phyloP scores from a whole-genome alignment of 2,113 vertebrate species.

The Rhegmatorhina hoffmannsi region DNA sequence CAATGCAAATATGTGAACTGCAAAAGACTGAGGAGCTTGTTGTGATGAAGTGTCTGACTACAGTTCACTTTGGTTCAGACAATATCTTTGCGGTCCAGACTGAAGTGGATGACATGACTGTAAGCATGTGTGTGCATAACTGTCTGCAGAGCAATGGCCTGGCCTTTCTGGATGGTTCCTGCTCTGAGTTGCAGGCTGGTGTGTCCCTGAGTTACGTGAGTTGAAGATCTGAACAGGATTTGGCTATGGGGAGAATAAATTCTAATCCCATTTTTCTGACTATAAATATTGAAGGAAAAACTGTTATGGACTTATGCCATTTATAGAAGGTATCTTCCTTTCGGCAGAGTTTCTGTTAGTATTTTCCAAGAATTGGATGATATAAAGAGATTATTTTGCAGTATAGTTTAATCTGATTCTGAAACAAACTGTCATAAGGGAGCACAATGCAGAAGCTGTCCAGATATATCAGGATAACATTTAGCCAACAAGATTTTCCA shows the following conservation, averaged over 20 bases:
- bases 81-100: background rate
- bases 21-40: background rate
- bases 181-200: background rate
- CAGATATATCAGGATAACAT: slow-evolving; percentile 13
- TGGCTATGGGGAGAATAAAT: background rate
- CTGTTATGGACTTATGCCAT: background rate
- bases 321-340: background rate
- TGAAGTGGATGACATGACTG: background rate
- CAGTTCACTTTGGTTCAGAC: background rate
- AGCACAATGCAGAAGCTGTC: background rate
- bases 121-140: background rate
- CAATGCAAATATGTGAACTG: background rate
- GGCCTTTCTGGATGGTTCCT: background rate
- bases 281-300: background rate
- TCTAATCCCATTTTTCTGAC: background rate
- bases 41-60: background rate
- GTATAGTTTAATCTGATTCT: slow-evolving; percentile 9
- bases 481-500: slow-evolving; percentile 14
- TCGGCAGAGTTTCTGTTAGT: background rate
- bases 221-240: background rate
- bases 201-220: background rate
- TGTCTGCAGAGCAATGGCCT: background rate
- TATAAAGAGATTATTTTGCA: slow-evolving; percentile 17
- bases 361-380: background rate
- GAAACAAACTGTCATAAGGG: background rate